Evolutionary conservation across 2,797 vertebrate genomes (phyloP).

Genomic region (Podarcis lilfordi): DNA sequence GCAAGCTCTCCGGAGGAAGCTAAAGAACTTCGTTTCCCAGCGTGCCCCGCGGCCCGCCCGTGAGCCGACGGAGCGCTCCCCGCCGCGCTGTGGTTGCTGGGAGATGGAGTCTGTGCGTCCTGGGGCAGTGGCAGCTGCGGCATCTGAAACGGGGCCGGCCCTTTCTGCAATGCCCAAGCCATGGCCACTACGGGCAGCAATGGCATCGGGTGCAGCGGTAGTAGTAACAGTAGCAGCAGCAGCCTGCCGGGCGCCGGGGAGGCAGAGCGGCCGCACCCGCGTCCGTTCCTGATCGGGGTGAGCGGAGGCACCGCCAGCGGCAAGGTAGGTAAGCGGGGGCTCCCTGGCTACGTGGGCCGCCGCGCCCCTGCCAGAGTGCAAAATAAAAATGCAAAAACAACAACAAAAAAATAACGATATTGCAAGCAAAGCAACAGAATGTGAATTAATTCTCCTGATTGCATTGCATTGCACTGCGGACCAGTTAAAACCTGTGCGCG

Average conservation of each 20-base stretch:
- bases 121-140: background rate
- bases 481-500: too few relatives aligned
- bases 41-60: background rate
- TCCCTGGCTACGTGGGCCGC: too few relatives aligned
- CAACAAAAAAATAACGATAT: too few relatives aligned
- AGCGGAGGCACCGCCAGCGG: slow-evolving; percentile 94
- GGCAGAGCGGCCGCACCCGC: slow-evolving; percentile 80
- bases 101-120: slow-evolving; percentile 34
- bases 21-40: slow-evolving; percentile 51
- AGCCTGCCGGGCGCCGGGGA: slow-evolving; percentile 64
- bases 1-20: background rate
- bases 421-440: too few relatives aligned
- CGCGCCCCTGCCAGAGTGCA: too few relatives aligned
- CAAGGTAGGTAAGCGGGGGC: slow-evolving; percentile 80
- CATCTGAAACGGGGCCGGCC: background rate
- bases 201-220: slow-evolving; percentile 25
- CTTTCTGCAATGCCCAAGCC: background rate
- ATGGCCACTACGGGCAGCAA: slow-evolving; percentile 61
- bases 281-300: slow-evolving; percentile 92
- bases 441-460: too few relatives aligned
- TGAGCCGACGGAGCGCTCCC: too few relatives aligned
- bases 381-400: too few relatives aligned
- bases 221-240: slow-evolving; percentile 28
- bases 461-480: too few relatives aligned
- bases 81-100: slow-evolving; percentile 32